Evolutionary conservation across 1,140 invertebrate species (phyloP).

Genomic region (Musca vetustissima): DNA sequence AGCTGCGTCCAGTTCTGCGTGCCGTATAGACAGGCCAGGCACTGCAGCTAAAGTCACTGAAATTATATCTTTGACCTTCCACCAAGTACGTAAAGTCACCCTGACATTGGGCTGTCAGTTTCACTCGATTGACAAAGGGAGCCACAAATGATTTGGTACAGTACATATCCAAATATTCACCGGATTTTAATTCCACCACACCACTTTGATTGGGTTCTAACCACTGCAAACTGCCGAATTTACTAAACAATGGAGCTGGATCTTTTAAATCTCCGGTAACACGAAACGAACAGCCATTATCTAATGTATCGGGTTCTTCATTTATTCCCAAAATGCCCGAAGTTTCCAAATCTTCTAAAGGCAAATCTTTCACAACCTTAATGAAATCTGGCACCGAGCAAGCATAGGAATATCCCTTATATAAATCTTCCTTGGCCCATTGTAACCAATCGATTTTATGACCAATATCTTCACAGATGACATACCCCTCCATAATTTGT

Average conservation of each 20-base stretch:
- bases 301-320: slow-evolving; percentile 9
- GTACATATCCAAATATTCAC: slow-evolving; percentile 46
- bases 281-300: slow-evolving; percentile 45
- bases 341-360: slow-evolving; percentile 43
- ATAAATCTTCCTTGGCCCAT: slow-evolving; percentile 58
- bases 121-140: slow-evolving; percentile 36
- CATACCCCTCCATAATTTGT: slow-evolving; percentile 50
- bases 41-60: slow-evolving; percentile 44
- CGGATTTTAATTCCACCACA: slow-evolving; percentile 39
- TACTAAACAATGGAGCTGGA: slow-evolving; percentile 41
- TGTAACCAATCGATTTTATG: slow-evolving; percentile 57
- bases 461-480: slow-evolving; percentile 60
- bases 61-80: slow-evolving; percentile 41
- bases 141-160: slow-evolving; percentile 37
- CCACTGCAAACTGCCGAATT: slow-evolving; percentile 37
- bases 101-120: slow-evolving; percentile 45
- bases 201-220: slow-evolving; percentile 43
- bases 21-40: slow-evolving; percentile 43
- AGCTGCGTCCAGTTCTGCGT: slow-evolving; percentile 42
- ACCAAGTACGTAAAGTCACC: slow-evolving; percentile 44
- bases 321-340: slow-evolving; percentile 43
- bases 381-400: slow-evolving; percentile 65
- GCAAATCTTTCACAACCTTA: slow-evolving; percentile 52
- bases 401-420: slow-evolving; percentile 65
- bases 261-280: slow-evolving; percentile 47